Conservation (phyloP, 2,797 vertebrate genomes). For the Chelmon rostratus region DNA sequence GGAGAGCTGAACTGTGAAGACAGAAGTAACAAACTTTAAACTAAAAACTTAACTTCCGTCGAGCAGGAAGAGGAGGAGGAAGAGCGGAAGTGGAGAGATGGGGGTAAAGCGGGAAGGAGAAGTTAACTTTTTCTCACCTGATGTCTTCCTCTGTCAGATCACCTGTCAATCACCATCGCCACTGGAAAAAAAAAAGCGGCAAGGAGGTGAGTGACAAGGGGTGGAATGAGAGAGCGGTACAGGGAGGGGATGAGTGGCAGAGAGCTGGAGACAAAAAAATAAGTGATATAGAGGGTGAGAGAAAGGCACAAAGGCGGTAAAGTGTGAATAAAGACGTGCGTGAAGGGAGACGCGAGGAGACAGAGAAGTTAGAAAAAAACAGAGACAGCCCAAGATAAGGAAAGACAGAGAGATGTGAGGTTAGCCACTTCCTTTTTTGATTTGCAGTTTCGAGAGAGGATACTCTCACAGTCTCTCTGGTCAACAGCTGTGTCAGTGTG, state of each 20-base stretch:
- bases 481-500: conserved; percentile 42
- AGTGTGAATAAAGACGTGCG: conserved; percentile 62
- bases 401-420: conserved; percentile 72
- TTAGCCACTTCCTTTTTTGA: conserved; percentile 79
- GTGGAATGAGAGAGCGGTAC: conserved; percentile 45
- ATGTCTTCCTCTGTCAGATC: conserved; percentile 85
- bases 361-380: conserved; percentile 39
- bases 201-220: conserved; percentile 62
- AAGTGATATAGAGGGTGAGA: conserved; percentile 41
- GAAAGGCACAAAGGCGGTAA: conserved; percentile 55
- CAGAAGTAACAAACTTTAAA: conserved; percentile 60
- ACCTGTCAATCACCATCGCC: conserved; percentile 86
- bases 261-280: conserved; percentile 45
- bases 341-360: conserved; percentile 48
- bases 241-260: conserved; percentile 51
- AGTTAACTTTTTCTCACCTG: conserved; percentile 81
- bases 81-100: background rate
- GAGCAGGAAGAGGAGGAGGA: conserved; percentile 21
- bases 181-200: conserved; percentile 53
- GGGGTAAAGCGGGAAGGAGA: conserved; percentile 37
- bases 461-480: conserved; percentile 45
- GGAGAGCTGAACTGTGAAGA: conserved; percentile 43
- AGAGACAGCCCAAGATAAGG: conserved; percentile 34
- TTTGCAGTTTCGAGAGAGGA: conserved; percentile 57
- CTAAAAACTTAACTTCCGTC: conserved; percentile 45